Evolutionary conservation across 2,888 invertebrate genomes (phyloP).

Genomic region (Ophion costatus): DNA sequence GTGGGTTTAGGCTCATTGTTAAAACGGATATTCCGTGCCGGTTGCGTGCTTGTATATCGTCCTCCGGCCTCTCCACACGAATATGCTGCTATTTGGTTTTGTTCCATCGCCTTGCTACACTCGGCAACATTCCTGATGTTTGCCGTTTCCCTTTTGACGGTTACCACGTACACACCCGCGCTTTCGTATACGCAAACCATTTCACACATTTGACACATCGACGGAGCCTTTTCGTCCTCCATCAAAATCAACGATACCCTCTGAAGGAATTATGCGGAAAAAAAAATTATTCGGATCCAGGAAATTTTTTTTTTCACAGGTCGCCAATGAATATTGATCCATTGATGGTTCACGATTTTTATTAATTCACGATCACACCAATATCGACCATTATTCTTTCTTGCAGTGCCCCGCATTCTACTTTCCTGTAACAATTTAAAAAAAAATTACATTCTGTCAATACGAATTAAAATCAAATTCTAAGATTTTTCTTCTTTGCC

Average conservation of each 20-base stretch:
- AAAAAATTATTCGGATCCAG: neutral
- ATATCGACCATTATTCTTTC: neutral
- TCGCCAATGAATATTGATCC: too few species aligned
- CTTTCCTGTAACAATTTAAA: neutral
- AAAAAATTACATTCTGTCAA: neutral
- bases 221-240: neutral
- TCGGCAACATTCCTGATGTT: constrained; percentile 56
- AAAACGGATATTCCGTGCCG: constrained; percentile 82
- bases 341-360: too few species aligned
- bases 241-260: neutral
- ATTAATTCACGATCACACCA: too few species aligned
- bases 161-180: neutral
- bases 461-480: too few species aligned
- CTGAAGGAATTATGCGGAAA: neutral
- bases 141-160: constrained; percentile 57
- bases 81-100: constrained; percentile 51
- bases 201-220: constrained; percentile 18
- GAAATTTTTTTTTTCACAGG: too few species aligned
- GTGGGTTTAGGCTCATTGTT: constrained; percentile 75
- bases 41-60: constrained; percentile 73
- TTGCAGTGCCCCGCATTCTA: neutral
- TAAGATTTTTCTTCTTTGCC: too few species aligned
- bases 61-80: constrained; percentile 50
- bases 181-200: neutral
- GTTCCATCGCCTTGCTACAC: constrained; percentile 44